A percentile compares a stretch with the other conserved stretches of the same genome.
Evolutionary conservation across 2,888 invertebrate genomes (phyloP).

Genomic region (Ametastegia equiseti): DNA sequence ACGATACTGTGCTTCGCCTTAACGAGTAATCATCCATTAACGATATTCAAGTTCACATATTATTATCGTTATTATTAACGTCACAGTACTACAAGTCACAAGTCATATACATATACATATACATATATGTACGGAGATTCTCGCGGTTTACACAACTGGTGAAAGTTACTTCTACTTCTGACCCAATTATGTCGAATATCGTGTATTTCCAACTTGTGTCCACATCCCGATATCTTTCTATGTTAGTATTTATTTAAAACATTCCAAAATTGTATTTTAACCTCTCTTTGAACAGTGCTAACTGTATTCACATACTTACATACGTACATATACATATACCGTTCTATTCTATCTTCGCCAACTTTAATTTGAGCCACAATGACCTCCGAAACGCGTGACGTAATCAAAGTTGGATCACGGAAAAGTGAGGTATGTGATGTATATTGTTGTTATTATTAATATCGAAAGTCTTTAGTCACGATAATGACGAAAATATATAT

Average conservation of each 20-base stretch:
- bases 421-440: constrained; percentile 86
- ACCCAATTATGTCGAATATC: constrained; percentile 11
- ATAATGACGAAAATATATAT: neutral
- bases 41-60: neutral
- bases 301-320: neutral
- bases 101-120: no score
- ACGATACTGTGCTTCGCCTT: neutral
- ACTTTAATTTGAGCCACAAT: constrained; percentile 19
- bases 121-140: neutral
- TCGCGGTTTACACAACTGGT: constrained; percentile 19
- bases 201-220: neutral
- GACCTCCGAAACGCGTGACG: constrained; percentile 62
- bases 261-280: constrained; percentile 58
- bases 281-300: neutral
- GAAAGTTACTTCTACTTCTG: constrained; percentile 57
- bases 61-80: neutral
- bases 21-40: neutral
- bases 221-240: neutral
- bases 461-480: no score
- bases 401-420: constrained; percentile 88
- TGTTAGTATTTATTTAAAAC: constrained; percentile 50
- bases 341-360: neutral
- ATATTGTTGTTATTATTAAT: no score
- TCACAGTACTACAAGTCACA: no score
- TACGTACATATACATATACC: neutral